Conservation (phyloP, 2,797 vertebrate species). For the Dallia pectoralis region DNA sequence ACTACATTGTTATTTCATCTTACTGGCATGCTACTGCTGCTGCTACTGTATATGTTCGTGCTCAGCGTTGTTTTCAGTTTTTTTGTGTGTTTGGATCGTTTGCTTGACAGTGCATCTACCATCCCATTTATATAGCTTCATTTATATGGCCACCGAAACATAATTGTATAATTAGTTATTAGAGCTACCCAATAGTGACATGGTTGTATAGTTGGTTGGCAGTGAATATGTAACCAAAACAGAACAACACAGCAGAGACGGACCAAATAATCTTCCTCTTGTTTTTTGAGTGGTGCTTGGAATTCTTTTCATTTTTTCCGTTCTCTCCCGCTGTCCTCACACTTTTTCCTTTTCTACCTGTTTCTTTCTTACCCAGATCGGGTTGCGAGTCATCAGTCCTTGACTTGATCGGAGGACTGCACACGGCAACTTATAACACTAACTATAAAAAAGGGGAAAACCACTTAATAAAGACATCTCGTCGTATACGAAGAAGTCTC, state of each 20-base stretch:
- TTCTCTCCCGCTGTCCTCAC: constrained; percentile 22
- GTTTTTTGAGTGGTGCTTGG: constrained; percentile 55
- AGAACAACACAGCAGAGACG: neutral
- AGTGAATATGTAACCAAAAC: neutral
- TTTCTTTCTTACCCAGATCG: constrained; percentile 70
- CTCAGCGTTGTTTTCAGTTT: neutral
- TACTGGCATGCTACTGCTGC: neutral
- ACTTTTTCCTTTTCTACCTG: constrained; percentile 23
- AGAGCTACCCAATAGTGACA: neutral
- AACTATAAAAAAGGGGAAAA: constrained; percentile 13
- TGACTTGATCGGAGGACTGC: constrained; percentile 71
- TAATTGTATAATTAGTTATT: neutral
- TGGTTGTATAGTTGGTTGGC: neutral
- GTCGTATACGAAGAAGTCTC: neutral
- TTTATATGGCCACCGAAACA: neutral
- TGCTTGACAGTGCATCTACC: neutral
- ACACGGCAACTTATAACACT: constrained; percentile 54
- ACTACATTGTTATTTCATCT: neutral
- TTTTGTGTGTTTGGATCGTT: neutral
- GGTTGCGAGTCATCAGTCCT: constrained; percentile 71
- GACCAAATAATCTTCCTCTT: constrained; percentile 27
- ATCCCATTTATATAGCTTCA: neutral
- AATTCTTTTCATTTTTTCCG: constrained; percentile 37
- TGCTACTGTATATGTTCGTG: neutral
- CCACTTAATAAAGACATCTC: constrained; percentile 13